A percentile compares a stretch with the other conserved stretches of the same genome.
phyloP scores from a whole-genome alignment of 2,797 vertebrate species.

The Delichon dasypus region DNA sequence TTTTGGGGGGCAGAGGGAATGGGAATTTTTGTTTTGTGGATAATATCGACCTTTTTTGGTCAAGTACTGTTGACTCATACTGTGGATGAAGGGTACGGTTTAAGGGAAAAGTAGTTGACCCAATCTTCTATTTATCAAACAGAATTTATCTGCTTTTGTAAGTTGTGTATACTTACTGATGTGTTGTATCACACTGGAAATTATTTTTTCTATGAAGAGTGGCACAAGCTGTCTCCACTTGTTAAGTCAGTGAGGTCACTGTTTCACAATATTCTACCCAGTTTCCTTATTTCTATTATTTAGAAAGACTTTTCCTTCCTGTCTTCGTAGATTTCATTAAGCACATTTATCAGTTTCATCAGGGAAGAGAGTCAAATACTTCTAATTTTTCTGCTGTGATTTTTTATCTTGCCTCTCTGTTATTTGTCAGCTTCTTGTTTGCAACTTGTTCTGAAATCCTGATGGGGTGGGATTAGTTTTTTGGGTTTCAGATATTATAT shows the following conservation, averaged over 20 bases:
- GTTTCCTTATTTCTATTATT: conserved; percentile 29
- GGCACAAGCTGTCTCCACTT: not conserved
- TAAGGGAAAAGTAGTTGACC: not conserved
- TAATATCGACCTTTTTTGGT: not conserved
- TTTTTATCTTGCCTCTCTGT: not conserved
- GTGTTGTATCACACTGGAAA: conserved; percentile 8
- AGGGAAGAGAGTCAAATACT: not conserved
- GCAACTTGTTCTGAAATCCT: not conserved
- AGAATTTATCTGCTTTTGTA: conserved; percentile 16
- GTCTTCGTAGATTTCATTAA: conserved; percentile 5
- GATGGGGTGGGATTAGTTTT: not conserved
- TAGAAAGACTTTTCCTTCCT: conserved; percentile 25
- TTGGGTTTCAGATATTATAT: not conserved
- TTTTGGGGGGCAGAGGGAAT: rapidly evolving
- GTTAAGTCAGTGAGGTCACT: conserved; percentile 6
- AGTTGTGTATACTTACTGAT: not conserved
- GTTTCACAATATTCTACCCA: not conserved
- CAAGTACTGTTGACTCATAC: not conserved
- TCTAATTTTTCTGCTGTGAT: conserved; percentile 9
- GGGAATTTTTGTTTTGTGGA: not conserved
- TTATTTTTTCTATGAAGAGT: not conserved
- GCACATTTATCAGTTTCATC: conserved; percentile 19
- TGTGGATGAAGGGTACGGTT: not conserved
- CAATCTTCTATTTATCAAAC: conserved; percentile 29
- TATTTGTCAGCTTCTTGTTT: conserved; percentile 7